Evolutionary conservation across 2,113 vertebrate species (phyloP).

Genomic region (Taurulus bubalis): DNA sequence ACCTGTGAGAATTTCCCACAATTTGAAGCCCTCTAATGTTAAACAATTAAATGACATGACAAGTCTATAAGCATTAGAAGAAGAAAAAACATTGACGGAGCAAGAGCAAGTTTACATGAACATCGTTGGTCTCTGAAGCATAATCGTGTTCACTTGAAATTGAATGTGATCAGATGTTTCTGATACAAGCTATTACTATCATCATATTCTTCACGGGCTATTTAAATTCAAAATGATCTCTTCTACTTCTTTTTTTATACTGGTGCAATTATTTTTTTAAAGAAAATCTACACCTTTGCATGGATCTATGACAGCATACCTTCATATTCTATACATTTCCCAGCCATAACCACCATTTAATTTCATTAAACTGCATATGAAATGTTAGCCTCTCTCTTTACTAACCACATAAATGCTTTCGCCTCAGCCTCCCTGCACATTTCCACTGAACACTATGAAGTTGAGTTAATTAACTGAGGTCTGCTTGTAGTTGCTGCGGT

Average conservation of each 20-base stretch:
- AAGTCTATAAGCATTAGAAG: neutral
- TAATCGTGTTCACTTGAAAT: neutral
- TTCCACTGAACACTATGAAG: neutral
- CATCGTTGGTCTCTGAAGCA: neutral
- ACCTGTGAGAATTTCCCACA: neutral
- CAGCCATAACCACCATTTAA: neutral
- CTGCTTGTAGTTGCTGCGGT: neutral
- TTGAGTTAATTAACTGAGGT: neutral
- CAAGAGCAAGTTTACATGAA: neutral
- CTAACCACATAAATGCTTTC: neutral
- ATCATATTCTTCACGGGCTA: neutral
- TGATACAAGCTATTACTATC: neutral
- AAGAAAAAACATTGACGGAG: neutral
- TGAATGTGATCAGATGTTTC: neutral
- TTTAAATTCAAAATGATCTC: neutral
- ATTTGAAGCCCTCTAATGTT: neutral
- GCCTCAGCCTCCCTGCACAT: neutral
- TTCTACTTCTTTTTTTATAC: neutral
- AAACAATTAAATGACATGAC: neutral
- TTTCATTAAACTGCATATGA: neutral
- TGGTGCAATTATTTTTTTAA: neutral
- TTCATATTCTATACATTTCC: neutral
- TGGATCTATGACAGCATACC: neutral
- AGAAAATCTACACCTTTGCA: neutral
- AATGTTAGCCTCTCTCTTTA: neutral